These are phyloP conservation scores for Neosilurus mollespiculum DNA, from an alignment of 2,797 vertebrate species.

Conservation along the genomic window DNA sequence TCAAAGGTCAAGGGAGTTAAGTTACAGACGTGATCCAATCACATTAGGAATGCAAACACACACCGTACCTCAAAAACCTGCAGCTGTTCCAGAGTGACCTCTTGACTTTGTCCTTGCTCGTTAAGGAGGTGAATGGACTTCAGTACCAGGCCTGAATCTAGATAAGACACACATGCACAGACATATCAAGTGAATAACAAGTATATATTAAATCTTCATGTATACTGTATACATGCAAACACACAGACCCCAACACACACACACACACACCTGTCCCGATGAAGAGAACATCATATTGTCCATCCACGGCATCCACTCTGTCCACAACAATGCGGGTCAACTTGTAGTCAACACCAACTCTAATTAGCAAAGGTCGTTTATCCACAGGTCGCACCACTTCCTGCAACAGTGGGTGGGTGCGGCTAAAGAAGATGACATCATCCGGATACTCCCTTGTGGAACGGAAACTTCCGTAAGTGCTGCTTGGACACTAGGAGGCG, in stretches of 20 bases:
- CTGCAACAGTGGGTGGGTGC: conserved; percentile 75
- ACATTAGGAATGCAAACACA: conserved; percentile 15
- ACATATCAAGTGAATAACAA: neutral
- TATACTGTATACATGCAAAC: neutral
- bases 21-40: conserved; percentile 3
- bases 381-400: conserved; percentile 74
- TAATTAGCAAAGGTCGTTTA: conserved; percentile 75
- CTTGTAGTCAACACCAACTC: conserved; percentile 78
- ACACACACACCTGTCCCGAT: conserved; percentile 76
- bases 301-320: conserved; percentile 78
- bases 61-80: conserved; percentile 79
- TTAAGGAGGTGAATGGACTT: conserved; percentile 78
- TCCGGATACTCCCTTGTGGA: conserved; percentile 81
- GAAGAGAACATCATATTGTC: conserved; percentile 78
- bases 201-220: neutral
- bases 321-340: conserved; percentile 79
- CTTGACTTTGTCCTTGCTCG: conserved; percentile 68
- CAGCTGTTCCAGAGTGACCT: conserved; percentile 85
- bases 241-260: neutral
- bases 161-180: conserved; percentile 19
- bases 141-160: conserved; percentile 82
- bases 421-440: conserved; percentile 83
- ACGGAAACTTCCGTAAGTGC: conserved; percentile 78
- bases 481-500: conserved; percentile 76
- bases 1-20: conserved; percentile 28